Evolutionary conservation across 2,797 vertebrate genomes (phyloP), one percentile per base, ranked within the genome.

Genomic region (Carcharodon carcharias): DNA sequence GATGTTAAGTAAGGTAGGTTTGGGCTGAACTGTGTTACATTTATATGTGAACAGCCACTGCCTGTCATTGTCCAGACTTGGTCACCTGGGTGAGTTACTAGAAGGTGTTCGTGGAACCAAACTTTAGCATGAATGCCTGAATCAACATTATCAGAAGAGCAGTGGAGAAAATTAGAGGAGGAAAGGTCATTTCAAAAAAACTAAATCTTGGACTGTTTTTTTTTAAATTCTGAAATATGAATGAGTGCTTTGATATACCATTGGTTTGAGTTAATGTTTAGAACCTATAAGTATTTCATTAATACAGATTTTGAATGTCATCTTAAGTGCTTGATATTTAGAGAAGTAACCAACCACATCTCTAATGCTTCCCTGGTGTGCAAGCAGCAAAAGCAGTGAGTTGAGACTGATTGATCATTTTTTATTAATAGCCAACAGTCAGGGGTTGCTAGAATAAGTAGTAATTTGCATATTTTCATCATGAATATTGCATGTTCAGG

Each of bases 401-500:
- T 85, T 85, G 80, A 85, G 21, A 50, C 87, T 58, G 87, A 89
- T 58, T 89, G 26, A 35, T 89, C 50, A 56, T 89, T 58, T 89
- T 89, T 56, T 58, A 89, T 89, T 54, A 58, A 89, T 35, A 58
- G 87, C 56, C 82, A 89, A 58, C 28, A 58, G 87, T 89, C 54
- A 58, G 26, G 58, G 87, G 56, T 89, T 89, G 87, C 9, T 35
- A 35, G 23, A 89, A 56, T 58, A 89, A 89, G 26, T 35, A 16
- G 45, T 54, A 88, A 88, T 88, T 88, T 88, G 50, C 85, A 88
- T 88, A 89, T 56, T 58, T 89, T 58, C 28, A 56, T 89, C 54
- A 56, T 89, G 54, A 89, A 89, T 58, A 58, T 89, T 89, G 54
- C 54, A 89, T 89, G 87, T 16, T 35, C 28, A 14, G 23, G 28